Percentiles rank a stretch among this genome's conserved stretches.
These are phyloP conservation scores for Darevskia mixta DNA, from an alignment of 2,797 vertebrate genomes.

Conservation along the genomic window DNA sequence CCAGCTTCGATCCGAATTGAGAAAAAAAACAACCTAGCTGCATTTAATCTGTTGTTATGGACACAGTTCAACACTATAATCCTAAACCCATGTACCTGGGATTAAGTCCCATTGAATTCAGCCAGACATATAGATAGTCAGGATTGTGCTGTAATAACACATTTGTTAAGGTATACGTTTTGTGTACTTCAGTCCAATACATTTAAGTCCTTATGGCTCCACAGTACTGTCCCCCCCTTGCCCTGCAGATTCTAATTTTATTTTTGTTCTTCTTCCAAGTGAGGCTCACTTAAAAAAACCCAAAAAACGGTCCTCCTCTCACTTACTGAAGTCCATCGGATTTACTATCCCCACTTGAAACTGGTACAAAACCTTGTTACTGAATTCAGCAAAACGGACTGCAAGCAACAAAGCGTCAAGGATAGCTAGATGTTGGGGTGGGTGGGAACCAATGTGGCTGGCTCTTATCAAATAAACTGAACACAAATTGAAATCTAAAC, in stretches of 20 bases:
- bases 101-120: too few species aligned
- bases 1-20: too few species aligned
- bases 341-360: not conserved
- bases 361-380: conserved; percentile 11
- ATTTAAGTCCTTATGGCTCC: too few species aligned
- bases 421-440: not conserved
- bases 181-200: too few species aligned
- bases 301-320: not conserved
- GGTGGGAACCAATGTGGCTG: not conserved
- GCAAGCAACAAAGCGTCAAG: not conserved
- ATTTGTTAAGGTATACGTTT: too few species aligned
- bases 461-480: not conserved
- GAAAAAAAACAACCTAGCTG: too few species aligned
- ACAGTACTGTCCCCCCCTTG: not conserved
- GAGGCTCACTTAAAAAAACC: not conserved
- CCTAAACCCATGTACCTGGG: too few species aligned
- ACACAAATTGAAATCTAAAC: not conserved
- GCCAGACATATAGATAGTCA: too few species aligned
- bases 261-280: not conserved
- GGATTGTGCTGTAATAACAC: too few species aligned
- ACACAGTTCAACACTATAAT: too few species aligned
- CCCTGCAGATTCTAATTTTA: not conserved
- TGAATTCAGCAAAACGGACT: not conserved
- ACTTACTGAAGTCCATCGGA: not conserved
- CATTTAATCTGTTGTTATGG: too few species aligned